A percentile compares a stretch with the other conserved stretches of the same genome.
Evolutionary conservation across 1,140 invertebrate species (phyloP).

Genomic region (Copidosoma floridanum): DNA sequence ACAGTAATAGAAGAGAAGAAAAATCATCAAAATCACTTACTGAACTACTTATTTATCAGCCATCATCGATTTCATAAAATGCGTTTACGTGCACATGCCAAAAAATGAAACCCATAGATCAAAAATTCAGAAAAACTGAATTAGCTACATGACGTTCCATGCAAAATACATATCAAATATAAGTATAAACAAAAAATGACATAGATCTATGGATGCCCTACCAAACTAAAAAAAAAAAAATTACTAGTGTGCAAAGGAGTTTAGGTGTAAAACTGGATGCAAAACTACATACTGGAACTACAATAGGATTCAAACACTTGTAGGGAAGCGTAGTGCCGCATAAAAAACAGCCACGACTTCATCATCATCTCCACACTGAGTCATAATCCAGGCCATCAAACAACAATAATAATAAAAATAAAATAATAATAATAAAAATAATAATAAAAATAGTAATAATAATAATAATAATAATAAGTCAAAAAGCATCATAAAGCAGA

Average conservation of each 20-base stretch:
- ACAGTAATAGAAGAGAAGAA: no score
- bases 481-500: constrained; percentile 54
- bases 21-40: no score
- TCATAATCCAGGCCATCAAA: no score
- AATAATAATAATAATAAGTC: no score
- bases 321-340: no score
- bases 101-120: constrained; percentile 9
- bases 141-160: constrained; percentile 1
- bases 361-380: no score
- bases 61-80: constrained; percentile 3
- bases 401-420: no score
- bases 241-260: constrained; percentile 9
- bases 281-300: constrained; percentile 7
- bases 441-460: no score
- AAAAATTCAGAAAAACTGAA: no score
- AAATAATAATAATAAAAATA: no score
- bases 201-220: background rate
- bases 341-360: constrained; percentile 22
- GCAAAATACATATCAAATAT: background rate
- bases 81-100: constrained; percentile 41
- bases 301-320: constrained; percentile 8
- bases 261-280: background rate
- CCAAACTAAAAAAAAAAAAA: background rate
- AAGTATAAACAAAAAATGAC: background rate
- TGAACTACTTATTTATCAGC: no score